Conservation (phyloP, 2,888 invertebrate species). For the Mechanitis mazaeus region DNA sequence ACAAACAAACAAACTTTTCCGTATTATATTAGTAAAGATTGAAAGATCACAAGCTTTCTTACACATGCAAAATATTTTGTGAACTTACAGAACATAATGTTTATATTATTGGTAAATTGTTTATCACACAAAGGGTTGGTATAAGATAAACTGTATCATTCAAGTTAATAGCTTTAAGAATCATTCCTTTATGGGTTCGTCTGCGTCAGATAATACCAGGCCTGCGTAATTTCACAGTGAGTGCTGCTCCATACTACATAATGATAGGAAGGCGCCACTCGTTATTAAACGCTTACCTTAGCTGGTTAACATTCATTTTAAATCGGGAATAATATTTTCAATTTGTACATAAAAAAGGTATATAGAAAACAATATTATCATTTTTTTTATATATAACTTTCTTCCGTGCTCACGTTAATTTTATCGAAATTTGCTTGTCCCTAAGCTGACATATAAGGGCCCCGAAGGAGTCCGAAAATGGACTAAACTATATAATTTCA, state of each 20-base stretch:
- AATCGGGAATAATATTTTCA: background rate
- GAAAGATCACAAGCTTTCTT: no score
- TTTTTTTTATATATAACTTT: no score
- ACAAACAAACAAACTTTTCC: no score
- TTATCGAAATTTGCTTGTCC: no score
- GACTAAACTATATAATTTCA: no score
- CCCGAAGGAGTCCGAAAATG: no score
- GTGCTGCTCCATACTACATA: slow-evolving; percentile 45
- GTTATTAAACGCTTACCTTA: slow-evolving; percentile 8
- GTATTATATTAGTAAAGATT: no score
- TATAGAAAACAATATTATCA: background rate
- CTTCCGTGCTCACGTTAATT: no score
- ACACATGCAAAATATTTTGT: background rate
- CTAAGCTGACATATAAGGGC: no score
- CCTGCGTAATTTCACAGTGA: slow-evolving; percentile 51
- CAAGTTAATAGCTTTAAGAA: slow-evolving; percentile 23
- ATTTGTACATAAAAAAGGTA: background rate
- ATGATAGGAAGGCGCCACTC: slow-evolving; percentile 24
- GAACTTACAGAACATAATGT: background rate
- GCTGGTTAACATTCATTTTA: background rate
- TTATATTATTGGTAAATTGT: background rate
- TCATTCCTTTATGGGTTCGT: slow-evolving; percentile 31
- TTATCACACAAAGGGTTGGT: slow-evolving; percentile 1
- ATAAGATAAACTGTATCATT: slow-evolving; percentile 13
- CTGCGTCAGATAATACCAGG: slow-evolving; percentile 34